Evolutionary conservation across 2,797 vertebrate genomes (phyloP).

Genomic region (Pempheris klunzingeri): DNA sequence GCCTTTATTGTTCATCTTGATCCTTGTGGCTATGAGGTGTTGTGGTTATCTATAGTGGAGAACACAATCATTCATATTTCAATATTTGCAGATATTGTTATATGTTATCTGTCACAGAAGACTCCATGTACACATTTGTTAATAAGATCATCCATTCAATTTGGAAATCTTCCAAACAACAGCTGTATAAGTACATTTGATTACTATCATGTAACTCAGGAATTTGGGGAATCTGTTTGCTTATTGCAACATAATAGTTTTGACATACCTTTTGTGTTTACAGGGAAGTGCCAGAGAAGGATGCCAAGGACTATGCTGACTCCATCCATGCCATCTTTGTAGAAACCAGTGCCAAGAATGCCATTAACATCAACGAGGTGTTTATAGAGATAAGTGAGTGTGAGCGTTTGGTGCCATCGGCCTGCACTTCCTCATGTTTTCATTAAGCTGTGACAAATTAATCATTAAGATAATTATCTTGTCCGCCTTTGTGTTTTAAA

Average conservation of each 20-base stretch:
- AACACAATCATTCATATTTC: conserved; percentile 3
- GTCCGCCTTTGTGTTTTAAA: conserved; percentile 12
- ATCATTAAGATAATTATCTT: conserved; percentile 13
- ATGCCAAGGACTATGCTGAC: conserved; percentile 98
- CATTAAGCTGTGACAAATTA: conserved; percentile 24
- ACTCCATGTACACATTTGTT: not conserved
- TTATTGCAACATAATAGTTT: conserved; percentile 36
- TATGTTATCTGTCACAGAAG: not conserved
- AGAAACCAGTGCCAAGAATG: conserved; percentile 98
- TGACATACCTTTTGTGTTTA: conserved; percentile 51
- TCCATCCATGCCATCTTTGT: conserved; percentile 98
- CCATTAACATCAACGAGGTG: conserved; percentile 98
- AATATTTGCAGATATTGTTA: conserved; percentile 20
- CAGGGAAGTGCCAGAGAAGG: conserved; percentile 97
- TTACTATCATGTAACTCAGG: conserved; percentile 42
- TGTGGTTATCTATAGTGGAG: not conserved
- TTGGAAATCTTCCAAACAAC: conserved; percentile 13
- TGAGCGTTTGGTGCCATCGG: conserved; percentile 20
- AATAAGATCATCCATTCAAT: conserved; percentile 26
- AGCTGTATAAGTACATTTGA: conserved; percentile 10
- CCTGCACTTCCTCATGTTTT: conserved; percentile 3
- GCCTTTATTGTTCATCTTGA: not conserved
- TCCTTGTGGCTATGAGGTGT: not conserved
- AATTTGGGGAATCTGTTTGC: conserved; percentile 20
- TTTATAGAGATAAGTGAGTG: conserved; percentile 99